Percentiles rank a stretch among this genome's conserved stretches.
phyloP scores from a whole-genome alignment of 2,113 vertebrate species.

The Charadrius vociferus region DNA sequence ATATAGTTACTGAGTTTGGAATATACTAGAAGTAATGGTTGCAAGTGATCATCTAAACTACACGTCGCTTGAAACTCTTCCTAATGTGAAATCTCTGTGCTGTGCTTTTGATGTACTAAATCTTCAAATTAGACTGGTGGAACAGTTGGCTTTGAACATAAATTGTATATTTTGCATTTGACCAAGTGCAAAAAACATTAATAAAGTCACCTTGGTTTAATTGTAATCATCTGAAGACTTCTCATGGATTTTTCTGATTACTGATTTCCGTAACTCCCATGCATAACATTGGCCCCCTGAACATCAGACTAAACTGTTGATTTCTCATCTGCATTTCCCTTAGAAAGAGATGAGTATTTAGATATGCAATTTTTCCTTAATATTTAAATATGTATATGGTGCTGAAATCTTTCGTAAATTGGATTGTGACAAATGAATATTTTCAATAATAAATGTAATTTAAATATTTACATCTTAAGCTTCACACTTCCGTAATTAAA shows the following conservation, averaged over 20 bases:
- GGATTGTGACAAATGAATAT: not conserved
- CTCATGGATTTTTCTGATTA: not conserved
- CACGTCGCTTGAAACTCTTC: not conserved
- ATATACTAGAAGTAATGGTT: not conserved
- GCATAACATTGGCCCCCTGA: not conserved
- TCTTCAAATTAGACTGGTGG: not conserved
- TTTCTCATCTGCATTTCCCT: not conserved
- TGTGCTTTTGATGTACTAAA: not conserved
- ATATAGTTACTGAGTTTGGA: rapidly evolving
- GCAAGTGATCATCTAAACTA: not conserved
- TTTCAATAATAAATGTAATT: not conserved
- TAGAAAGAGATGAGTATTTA: not conserved
- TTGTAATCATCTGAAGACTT: not conserved
- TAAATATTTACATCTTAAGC: not conserved
- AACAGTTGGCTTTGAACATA: not conserved
- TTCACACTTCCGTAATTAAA: not conserved
- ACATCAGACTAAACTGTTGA: not conserved
- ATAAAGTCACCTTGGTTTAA: not conserved
- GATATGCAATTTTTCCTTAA: not conserved
- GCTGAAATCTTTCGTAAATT: not conserved
- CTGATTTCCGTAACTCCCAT: not conserved
- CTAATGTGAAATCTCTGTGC: not conserved
- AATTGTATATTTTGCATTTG: not conserved
- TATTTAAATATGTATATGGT: not conserved
- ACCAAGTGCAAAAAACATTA: not conserved